These are phyloP conservation scores for Melanotaenia parkinsoni DNA, from an alignment of 2,797 vertebrate species.

Conservation along the genomic window DNA sequence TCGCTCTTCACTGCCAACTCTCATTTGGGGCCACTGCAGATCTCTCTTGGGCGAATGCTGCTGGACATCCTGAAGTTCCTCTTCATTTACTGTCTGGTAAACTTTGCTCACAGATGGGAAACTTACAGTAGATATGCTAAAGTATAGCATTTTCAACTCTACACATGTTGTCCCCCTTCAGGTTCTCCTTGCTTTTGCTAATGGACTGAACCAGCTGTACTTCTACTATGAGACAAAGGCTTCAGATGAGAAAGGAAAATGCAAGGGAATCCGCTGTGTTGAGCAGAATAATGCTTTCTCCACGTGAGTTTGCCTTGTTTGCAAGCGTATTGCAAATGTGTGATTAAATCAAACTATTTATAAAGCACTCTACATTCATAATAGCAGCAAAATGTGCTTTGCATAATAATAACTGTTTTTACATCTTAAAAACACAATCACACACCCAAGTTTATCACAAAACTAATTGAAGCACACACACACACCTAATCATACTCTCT, in stretches of 20 bases:
- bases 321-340: neutral
- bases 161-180: conserved; percentile 25
- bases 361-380: no score
- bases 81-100: conserved; percentile 97
- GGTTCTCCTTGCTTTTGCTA: conserved; percentile 95
- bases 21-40: conserved; percentile 96
- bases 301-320: conserved; percentile 87
- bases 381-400: no score
- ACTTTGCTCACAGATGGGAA: neutral
- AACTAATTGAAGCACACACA: no score
- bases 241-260: conserved; percentile 77
- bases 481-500: no score
- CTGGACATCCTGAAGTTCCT: conserved; percentile 99
- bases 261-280: conserved; percentile 96
- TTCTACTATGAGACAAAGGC: conserved; percentile 95
- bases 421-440: no score
- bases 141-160: neutral
- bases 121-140: neutral
- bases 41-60: conserved; percentile 96
- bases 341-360: neutral
- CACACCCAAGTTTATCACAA: no score
- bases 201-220: conserved; percentile 97
- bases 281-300: conserved; percentile 99
- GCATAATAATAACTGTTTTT: no score
- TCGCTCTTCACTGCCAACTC: conserved; percentile 99